phyloP scores from a whole-genome alignment of 2,113 vertebrate genomes.

The Phaethornis superciliosus region DNA sequence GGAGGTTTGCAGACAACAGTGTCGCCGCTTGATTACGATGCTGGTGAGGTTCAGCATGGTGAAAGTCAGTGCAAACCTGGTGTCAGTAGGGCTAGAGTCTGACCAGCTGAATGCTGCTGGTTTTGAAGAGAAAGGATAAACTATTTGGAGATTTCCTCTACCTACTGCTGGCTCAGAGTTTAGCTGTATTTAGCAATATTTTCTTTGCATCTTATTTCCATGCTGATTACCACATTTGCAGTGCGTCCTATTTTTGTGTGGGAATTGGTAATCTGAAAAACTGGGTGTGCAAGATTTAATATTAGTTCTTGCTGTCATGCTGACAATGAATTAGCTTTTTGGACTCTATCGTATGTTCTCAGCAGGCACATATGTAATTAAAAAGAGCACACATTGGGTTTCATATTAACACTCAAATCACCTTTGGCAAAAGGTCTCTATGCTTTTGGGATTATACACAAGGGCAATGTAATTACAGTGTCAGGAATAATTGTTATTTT shows the following conservation, averaged over 20 bases:
- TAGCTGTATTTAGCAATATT: background rate
- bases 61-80: background rate
- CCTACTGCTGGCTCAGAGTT: background rate
- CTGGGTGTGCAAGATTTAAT: slow-evolving; percentile 41
- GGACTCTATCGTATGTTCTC: slow-evolving; percentile 62
- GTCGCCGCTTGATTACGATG: accelerated
- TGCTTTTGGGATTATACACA: slow-evolving; percentile 24
- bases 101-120: background rate
- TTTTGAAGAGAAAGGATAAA: background rate
- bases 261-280: slow-evolving; percentile 41
- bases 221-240: background rate
- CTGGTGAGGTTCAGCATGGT: background rate
- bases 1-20: background rate
- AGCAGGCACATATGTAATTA: slow-evolving; percentile 66
- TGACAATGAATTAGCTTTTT: slow-evolving; percentile 66
- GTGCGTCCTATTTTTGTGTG: background rate
- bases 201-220: background rate
- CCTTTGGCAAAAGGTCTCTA: slow-evolving; percentile 60
- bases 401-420: slow-evolving; percentile 42
- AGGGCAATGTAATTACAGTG: slow-evolving; percentile 8
- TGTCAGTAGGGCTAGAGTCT: background rate
- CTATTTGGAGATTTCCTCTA: background rate
- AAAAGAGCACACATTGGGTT: slow-evolving; percentile 6
- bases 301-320: slow-evolving; percentile 29
- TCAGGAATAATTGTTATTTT: background rate